phyloP scores from a whole-genome alignment of 2,888 invertebrate genomes.

The Dastarcus helophoroides region DNA sequence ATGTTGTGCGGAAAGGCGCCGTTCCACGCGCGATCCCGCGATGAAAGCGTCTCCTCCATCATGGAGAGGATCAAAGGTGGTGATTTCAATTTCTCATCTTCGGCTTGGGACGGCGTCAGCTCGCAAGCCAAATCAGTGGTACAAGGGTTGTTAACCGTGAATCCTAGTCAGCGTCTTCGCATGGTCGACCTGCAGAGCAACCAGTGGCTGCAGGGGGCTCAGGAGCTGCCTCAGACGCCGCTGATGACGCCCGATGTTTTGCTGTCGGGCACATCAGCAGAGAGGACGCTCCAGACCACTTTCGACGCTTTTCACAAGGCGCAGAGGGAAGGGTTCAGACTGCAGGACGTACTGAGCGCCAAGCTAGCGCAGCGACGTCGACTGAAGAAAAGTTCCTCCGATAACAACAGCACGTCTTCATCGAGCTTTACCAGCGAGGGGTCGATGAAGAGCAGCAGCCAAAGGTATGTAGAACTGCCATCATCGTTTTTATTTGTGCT shows the following conservation, averaged over 20 bases:
- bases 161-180: slow-evolving; percentile 59
- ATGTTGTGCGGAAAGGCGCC: slow-evolving; percentile 78
- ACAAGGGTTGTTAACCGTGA: slow-evolving; percentile 63
- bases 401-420: slow-evolving; percentile 33
- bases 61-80: slow-evolving; percentile 73
- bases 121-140: slow-evolving; percentile 64
- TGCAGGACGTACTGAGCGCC: slow-evolving; percentile 60
- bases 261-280: slow-evolving; percentile 35
- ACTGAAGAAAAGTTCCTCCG: slow-evolving; percentile 44
- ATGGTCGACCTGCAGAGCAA: slow-evolving; percentile 56
- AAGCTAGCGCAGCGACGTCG: slow-evolving; percentile 58
- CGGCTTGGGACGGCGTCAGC: slow-evolving; percentile 64
- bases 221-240: slow-evolving; percentile 40
- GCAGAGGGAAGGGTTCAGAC: slow-evolving; percentile 57
- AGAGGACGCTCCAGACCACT: slow-evolving; percentile 48
- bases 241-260: slow-evolving; percentile 52
- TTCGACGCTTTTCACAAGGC: slow-evolving; percentile 59
- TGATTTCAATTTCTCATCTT: slow-evolving; percentile 60
- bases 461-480: no score
- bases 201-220: slow-evolving; percentile 49
- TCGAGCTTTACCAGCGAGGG: slow-evolving; percentile 36
- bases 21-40: slow-evolving; percentile 59
- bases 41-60: slow-evolving; percentile 62
- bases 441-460: slow-evolving; percentile 30
- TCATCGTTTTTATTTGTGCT: no score